Percentiles rank a stretch among this genome's conserved stretches.
These are phyloP conservation scores for Gobio occitaniae DNA, from an alignment of 2,797 vertebrate species.

Conservation along the genomic window DNA sequence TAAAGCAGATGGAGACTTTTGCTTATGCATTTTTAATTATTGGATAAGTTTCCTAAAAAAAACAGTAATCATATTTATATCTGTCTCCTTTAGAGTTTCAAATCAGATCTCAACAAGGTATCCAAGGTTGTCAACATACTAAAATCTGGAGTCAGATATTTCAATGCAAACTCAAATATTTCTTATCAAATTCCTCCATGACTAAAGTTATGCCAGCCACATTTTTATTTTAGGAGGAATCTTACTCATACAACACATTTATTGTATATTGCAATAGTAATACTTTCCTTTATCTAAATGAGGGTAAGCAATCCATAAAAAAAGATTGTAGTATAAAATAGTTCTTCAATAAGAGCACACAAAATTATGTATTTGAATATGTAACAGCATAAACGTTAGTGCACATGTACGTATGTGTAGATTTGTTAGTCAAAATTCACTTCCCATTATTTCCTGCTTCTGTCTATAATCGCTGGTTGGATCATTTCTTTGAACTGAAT, in stretches of 20 bases:
- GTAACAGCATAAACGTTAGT: not conserved
- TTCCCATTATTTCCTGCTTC: conserved; percentile 10
- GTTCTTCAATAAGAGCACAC: not conserved
- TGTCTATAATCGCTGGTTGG: not conserved
- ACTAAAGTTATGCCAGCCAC: not conserved
- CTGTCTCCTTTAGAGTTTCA: not conserved
- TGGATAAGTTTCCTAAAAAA: not conserved
- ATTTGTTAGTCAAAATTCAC: conserved; percentile 44
- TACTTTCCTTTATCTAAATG: not conserved
- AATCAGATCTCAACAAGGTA: not conserved
- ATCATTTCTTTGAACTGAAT: not conserved
- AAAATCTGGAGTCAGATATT: not conserved
- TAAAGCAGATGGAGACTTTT: conserved; percentile 2
- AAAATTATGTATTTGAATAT: not conserved
- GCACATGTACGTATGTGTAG: not conserved
- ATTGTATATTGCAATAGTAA: not conserved
- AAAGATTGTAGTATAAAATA: not conserved
- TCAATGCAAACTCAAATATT: not conserved
- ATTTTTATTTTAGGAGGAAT: not conserved
- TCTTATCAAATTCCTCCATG: not conserved
- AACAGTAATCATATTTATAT: not conserved
- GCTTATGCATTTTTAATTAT: not conserved
- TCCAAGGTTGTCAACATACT: not conserved
- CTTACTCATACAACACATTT: not conserved
- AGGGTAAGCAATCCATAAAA: no score